A percentile compares a stretch with the other conserved stretches of the same genome.
Conservation (phyloP, 2,888 invertebrate species). For the Piscicola geometra region DNA sequence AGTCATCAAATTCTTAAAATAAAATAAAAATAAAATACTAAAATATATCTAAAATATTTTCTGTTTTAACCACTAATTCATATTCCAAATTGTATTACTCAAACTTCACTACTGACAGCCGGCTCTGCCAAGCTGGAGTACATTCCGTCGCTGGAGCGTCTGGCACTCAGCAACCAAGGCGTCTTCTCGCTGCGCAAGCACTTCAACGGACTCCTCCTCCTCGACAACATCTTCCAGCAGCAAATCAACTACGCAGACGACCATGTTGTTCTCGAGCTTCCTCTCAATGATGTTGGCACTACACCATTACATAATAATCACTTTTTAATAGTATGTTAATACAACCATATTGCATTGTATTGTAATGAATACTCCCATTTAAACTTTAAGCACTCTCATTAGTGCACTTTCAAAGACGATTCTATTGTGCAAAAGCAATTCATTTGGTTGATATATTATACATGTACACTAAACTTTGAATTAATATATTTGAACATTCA, state of each 20-base stretch:
- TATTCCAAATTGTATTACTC: background rate
- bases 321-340: too few species aligned
- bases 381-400: too few species aligned
- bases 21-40: too few species aligned
- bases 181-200: slow-evolving; percentile 79
- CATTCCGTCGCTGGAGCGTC: slow-evolving; percentile 68
- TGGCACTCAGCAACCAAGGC: slow-evolving; percentile 76
- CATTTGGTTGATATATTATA: too few species aligned
- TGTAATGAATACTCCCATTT: too few species aligned
- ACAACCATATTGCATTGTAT: too few species aligned
- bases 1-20: too few species aligned
- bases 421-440: too few species aligned
- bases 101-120: background rate
- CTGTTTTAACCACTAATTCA: background rate
- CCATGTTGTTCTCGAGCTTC: slow-evolving; percentile 74
- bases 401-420: too few species aligned
- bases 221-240: slow-evolving; percentile 82
- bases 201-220: slow-evolving; percentile 80
- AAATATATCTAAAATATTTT: background rate
- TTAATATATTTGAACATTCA: too few species aligned
- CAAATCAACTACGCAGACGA: slow-evolving; percentile 73
- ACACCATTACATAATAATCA: background rate
- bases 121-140: slow-evolving; percentile 49
- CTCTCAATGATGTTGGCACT: slow-evolving; percentile 72
- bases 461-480: too few species aligned